Conservation (phyloP, 2,113 vertebrate genomes). For the Typhlomys cinereus region DNA sequence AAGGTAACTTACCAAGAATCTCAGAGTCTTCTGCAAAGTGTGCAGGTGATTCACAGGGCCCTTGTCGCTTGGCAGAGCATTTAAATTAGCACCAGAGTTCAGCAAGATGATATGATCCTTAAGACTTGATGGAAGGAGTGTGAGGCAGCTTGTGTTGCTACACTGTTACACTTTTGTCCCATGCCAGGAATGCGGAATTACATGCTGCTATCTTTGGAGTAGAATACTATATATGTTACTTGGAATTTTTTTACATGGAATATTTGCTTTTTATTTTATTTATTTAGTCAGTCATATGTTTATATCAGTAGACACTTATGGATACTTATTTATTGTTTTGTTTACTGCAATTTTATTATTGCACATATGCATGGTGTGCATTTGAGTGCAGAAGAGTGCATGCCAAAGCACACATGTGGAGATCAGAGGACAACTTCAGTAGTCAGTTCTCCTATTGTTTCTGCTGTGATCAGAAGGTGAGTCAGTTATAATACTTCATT, state of each 20-base stretch:
- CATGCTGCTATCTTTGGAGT: not conserved
- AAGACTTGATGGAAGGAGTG: too few species aligned
- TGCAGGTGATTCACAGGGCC: not conserved
- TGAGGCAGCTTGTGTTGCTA: too few species aligned
- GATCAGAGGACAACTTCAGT: too few species aligned
- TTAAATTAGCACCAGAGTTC: accelerated
- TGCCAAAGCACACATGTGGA: too few species aligned
- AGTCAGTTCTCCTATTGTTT: too few species aligned
- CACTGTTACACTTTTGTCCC: too few species aligned
- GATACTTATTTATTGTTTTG: not conserved
- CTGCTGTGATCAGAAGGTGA: too few species aligned
- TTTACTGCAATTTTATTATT: not conserved
- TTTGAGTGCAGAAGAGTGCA: too few species aligned
- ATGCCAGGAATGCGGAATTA: not conserved
- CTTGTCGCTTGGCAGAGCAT: not conserved
- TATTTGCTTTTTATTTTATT: not conserved
- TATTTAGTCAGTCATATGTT: not conserved
- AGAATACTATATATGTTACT: not conserved
- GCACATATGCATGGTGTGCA: too few species aligned
- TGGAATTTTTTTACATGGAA: not conserved
- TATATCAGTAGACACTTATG: not conserved
- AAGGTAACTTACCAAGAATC: too few species aligned
- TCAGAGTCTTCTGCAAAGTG: not conserved
- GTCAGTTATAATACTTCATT: not conserved
- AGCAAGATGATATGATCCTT: too few species aligned